A percentile compares a stretch with the other conserved stretches of the same genome.
phyloP scores from a whole-genome alignment of 35 echinoderm and acorn worm species.

The Patiria miniata region DNA sequence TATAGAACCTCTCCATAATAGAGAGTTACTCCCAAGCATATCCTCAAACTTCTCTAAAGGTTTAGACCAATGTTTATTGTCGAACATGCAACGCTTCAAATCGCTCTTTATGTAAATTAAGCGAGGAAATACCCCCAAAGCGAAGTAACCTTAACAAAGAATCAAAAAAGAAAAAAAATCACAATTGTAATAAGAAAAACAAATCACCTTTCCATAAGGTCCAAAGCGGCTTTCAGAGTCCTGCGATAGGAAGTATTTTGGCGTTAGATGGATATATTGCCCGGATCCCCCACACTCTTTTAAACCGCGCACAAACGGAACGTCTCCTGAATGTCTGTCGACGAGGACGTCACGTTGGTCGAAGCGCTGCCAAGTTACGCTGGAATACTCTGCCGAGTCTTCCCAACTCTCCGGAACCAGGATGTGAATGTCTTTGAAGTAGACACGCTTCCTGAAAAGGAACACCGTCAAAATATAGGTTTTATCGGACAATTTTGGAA shows the following conservation, averaged over 20 bases:
- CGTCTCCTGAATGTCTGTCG: slow-evolving; percentile 40
- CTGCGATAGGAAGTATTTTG: slow-evolving; percentile 43
- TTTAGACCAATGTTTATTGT: too few species aligned
- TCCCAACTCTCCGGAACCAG: slow-evolving; percentile 80
- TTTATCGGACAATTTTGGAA: background rate
- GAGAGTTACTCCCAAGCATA: too few species aligned
- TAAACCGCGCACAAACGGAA: slow-evolving; percentile 73
- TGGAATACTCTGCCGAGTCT: slow-evolving; percentile 6
- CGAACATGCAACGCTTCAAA: too few species aligned
- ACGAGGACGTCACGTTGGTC: slow-evolving; percentile 87
- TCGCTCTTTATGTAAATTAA: too few species aligned
- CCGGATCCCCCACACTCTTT: slow-evolving; percentile 73
- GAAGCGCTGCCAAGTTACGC: slow-evolving; percentile 65
- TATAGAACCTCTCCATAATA: too few species aligned
- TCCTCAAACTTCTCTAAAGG: too few species aligned
- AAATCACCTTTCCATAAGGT: slow-evolving; percentile 31
- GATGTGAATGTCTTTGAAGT: slow-evolving; percentile 85
- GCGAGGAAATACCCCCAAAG: too few species aligned
- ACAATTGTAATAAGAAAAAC: background rate
- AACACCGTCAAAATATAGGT: too few species aligned
- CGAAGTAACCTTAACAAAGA: too few species aligned
- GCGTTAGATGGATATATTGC: slow-evolving; percentile 80
- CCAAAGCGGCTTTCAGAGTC: slow-evolving; percentile 7
- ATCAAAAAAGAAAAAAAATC: too few species aligned
- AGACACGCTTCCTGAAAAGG: slow-evolving; percentile 43